These are phyloP conservation scores for Coendou prehensilis DNA, from an alignment of 2,797 vertebrate species.

Conservation along the genomic window DNA sequence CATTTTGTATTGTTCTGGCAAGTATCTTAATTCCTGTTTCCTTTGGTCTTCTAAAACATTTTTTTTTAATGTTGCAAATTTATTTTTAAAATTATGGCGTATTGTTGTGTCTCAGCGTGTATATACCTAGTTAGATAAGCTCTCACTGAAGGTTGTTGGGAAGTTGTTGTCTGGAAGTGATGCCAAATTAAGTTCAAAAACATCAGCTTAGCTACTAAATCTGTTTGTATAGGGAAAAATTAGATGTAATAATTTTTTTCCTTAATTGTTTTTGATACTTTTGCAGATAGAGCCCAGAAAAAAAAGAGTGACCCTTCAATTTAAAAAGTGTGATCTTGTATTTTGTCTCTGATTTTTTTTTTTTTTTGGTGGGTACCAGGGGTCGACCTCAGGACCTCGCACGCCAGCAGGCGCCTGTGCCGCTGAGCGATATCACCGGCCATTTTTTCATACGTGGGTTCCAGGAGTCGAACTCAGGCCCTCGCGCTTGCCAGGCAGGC, in stretches of 20 bases:
- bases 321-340: not conserved
- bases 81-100: conserved; percentile 32
- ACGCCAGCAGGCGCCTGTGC: no score
- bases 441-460: no score
- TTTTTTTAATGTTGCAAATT: conserved; percentile 60
- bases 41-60: conserved; percentile 41
- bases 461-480: no score
- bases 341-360: no score
- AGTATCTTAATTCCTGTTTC: conserved; percentile 70
- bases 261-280: conserved; percentile 32
- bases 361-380: no score
- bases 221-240: not conserved
- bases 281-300: conserved; percentile 24
- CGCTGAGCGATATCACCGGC: no score
- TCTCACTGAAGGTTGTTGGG: conserved; percentile 39
- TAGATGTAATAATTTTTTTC: conserved; percentile 39
- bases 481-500: no score
- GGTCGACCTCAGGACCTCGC: no score
- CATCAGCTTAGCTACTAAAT: not conserved
- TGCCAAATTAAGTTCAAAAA: conserved; percentile 67
- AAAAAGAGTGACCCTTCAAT: not conserved
- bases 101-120: conserved; percentile 65
- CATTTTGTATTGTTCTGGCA: conserved; percentile 67
- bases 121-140: not conserved
- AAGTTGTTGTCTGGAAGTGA: conserved; percentile 30